Evolutionary conservation across 2,888 invertebrate genomes (phyloP).

Genomic region (Gisinianus flammeolus): DNA sequence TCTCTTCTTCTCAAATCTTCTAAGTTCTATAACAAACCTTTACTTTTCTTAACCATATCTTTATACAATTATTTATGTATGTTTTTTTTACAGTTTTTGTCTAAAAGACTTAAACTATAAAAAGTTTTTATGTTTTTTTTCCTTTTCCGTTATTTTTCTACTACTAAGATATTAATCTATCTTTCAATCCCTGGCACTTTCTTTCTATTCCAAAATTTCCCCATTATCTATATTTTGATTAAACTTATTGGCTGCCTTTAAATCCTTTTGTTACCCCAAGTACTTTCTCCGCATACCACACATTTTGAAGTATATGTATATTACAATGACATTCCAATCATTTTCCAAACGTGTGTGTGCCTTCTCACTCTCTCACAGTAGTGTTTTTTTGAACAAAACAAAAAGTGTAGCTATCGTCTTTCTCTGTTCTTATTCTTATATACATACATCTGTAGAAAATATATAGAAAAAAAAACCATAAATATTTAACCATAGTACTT

Average conservation of each 20-base stretch:
- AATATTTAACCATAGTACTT: background rate
- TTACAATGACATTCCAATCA: too few species aligned
- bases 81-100: too few species aligned
- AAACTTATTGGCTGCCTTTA: background rate
- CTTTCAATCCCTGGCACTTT: background rate
- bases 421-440: too few species aligned
- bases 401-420: too few species aligned
- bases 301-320: too few species aligned
- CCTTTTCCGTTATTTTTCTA: background rate
- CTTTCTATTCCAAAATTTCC: background rate
- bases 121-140: background rate
- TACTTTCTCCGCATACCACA: background rate
- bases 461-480: background rate
- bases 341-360: too few species aligned
- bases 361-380: too few species aligned
- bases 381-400: too few species aligned
- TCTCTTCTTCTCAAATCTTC: background rate
- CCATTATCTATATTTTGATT: slow-evolving; percentile 16
- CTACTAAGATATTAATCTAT: background rate
- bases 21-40: background rate
- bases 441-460: too few species aligned
- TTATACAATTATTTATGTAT: too few species aligned
- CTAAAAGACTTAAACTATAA: background rate
- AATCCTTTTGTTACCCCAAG: background rate
- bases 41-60: background rate